Evolutionary conservation across 2,888 invertebrate genomes (phyloP), one percentile per base, ranked within the genome.

Genomic region (Hipparchia sbordonii): DNA sequence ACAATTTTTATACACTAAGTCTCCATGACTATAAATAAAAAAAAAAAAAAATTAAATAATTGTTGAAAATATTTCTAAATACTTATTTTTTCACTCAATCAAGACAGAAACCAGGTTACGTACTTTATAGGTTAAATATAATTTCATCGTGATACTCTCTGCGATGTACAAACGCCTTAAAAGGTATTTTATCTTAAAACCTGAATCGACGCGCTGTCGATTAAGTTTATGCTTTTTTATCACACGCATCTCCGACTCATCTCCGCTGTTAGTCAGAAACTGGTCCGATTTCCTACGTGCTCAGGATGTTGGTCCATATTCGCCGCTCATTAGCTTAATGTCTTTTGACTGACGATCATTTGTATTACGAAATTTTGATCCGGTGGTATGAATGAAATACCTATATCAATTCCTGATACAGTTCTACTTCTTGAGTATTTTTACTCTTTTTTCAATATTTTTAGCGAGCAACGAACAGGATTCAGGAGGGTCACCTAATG

Each of bases 231-330:
- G 68, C 45, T 46, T 71, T 61, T 70, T 54, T 63, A 68, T 69
- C 57, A 65, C 70, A 72, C 72, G 73, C 71, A 76, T 75, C 72
- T 66, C 45, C 78, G 84, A 82, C 88, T 85, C 92, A 89, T 92
- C 90, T 88, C 87, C 85, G 87, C 84, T 84, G n/a, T 89, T 88
- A 89, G 85, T 88, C 87, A 89, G 85, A 87, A 87, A 91, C 91
- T 86, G 88, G 91, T 91, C 81, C 75, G 78, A 83, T 89, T 91
- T 92, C 91, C 92, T 89, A 87, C 85, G 85, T 82, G 78, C 83
- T 81, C 89, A 90, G 92, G 92, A 92, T 92, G 88, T 92, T 92
- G 87, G 90, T 86, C 89, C 91, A 92, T 87, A 90, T 92, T 88
- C 85, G 83, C 85, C 85, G 88, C 88, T 89, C 90, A 91, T 90